Base-by-base conservation (phyloP, 2,113 vertebrate genomes). In the Podocnemis expansa region DNA sequence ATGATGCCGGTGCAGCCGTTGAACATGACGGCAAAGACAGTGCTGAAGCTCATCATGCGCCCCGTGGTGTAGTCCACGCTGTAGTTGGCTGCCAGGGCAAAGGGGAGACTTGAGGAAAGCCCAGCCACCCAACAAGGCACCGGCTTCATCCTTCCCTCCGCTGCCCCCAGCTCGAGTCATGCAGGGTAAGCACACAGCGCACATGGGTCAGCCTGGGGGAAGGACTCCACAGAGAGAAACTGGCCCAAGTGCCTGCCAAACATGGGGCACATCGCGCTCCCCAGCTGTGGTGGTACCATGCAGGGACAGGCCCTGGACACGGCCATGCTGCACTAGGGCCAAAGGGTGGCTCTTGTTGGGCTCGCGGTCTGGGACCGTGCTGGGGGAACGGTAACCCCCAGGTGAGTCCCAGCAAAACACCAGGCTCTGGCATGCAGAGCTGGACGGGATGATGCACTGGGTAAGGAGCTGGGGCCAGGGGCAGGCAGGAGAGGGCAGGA, bases 1-100 rank as follows among this genome's bases (percentile, higher is more conserved):
- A 99, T 99, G 97, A 99, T 99, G 81, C 99, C 99, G 0, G 99
- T 99, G 96, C 99, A 99, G 90, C 99, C 99, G 1, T 99, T 99
- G 92, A 99, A 99, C 98, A 99, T 99, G 34, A 99, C 98, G 0
- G 99, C 99, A 1, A 99, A 99, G 19, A 99, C 98, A 0, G 98
- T 98, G 89, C 98, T 98, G 70, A 99, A 99, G 70, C 97, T 98
- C 98, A 99, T 99, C 95, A 97, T 96, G 19, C 45, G 98, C 21
- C 94, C 96, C 0, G 98, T 99, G 14, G 98, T 99, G 97, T 99
- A 99, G 95, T 99, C 98, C 93, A 97, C 55, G 0, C 82, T 87
- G 41, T 99, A 99, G 29, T 93, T 90, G 0, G 98, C 99, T 99
- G 96, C 14, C 16, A 67, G 81, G 75, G 85, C 55, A 92, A 17